Evolutionary conservation across 2,797 vertebrate genomes (phyloP).

Genomic region (Antennarius maculatus): DNA sequence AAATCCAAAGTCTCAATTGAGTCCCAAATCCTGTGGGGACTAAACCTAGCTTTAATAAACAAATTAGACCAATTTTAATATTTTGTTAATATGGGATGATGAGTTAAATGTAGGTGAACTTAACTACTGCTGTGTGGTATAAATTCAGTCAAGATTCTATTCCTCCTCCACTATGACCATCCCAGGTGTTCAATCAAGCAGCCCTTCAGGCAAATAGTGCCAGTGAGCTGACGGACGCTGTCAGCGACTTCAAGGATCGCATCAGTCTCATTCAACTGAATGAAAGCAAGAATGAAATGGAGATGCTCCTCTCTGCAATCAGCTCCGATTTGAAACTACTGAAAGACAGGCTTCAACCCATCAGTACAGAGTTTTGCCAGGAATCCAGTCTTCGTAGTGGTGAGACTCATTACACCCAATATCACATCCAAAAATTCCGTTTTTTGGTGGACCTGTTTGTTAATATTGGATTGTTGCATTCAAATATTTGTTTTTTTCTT

Average conservation of each 20-base stretch:
- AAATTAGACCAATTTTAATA: no score
- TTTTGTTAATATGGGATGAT: no score
- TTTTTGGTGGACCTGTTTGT: not conserved
- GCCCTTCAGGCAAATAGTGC: conserved; percentile 81
- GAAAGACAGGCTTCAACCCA: conserved; percentile 77
- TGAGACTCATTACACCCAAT: conserved; percentile 29
- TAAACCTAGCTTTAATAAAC: no score
- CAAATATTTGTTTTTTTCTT: not conserved
- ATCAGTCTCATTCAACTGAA: conserved; percentile 92
- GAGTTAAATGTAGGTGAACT: no score
- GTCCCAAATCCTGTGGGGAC: no score
- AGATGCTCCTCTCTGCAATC: conserved; percentile 84
- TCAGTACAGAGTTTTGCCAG: conserved; percentile 33
- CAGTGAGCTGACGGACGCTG: conserved; percentile 76
- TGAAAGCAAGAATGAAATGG: conserved; percentile 80
- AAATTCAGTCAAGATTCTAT: not conserved
- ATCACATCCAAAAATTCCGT: not conserved
- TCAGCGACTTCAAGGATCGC: conserved; percentile 89
- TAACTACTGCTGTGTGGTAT: no score
- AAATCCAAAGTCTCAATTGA: no score
- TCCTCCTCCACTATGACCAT: not conserved
- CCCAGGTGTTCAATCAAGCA: conserved; percentile 87
- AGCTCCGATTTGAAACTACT: conserved; percentile 89
- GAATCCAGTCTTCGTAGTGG: conserved; percentile 68
- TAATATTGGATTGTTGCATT: not conserved